Evolutionary conservation across 1,140 invertebrate genomes (phyloP).

Genomic region (Saccostrea glomerata): DNA sequence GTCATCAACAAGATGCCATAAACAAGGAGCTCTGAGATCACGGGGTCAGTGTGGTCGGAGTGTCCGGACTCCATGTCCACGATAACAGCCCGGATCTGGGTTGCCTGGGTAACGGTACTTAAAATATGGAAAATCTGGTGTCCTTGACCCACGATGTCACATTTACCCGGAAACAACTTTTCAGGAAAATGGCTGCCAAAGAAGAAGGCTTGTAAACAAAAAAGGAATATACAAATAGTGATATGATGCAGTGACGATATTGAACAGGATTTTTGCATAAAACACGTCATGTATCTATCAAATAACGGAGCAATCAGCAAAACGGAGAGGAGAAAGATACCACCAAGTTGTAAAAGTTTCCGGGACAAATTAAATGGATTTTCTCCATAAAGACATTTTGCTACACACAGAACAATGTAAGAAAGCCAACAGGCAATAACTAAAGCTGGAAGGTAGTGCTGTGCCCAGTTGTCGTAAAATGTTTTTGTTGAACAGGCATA

Average conservation of each 20-base stretch:
- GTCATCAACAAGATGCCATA: not conserved
- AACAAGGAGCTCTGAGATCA: conserved; percentile 1
- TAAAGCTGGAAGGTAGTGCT: conserved; percentile 62
- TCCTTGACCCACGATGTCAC: conserved; percentile 80
- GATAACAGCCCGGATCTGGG: conserved; percentile 72
- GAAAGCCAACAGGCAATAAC: conserved; percentile 63
- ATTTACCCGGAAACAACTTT: conserved; percentile 76
- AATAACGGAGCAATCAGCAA: conserved; percentile 60
- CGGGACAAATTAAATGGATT: conserved; percentile 62
- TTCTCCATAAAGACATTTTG: conserved; percentile 62
- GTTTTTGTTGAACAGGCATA: conserved; percentile 61
- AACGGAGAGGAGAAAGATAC: conserved; percentile 58
- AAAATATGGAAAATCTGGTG: conserved; percentile 80
- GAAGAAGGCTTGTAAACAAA: conserved; percentile 69
- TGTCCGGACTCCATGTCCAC: conserved; percentile 58
- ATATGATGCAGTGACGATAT: conserved; percentile 64
- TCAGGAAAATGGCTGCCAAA: conserved; percentile 79
- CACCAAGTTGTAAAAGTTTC: conserved; percentile 64
- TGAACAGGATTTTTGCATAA: conserved; percentile 55
- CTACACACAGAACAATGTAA: conserved; percentile 63
- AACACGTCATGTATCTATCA: conserved; percentile 62
- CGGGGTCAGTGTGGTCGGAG: conserved; percentile 54
- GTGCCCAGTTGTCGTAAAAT: conserved; percentile 52
- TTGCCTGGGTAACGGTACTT: conserved; percentile 74
- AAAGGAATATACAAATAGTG: conserved; percentile 57